Percentiles rank a stretch among this genome's conserved stretches.
Conservation (phyloP, 53 echinoderm and acorn worm genomes). For the Echinarachnius parma region DNA sequence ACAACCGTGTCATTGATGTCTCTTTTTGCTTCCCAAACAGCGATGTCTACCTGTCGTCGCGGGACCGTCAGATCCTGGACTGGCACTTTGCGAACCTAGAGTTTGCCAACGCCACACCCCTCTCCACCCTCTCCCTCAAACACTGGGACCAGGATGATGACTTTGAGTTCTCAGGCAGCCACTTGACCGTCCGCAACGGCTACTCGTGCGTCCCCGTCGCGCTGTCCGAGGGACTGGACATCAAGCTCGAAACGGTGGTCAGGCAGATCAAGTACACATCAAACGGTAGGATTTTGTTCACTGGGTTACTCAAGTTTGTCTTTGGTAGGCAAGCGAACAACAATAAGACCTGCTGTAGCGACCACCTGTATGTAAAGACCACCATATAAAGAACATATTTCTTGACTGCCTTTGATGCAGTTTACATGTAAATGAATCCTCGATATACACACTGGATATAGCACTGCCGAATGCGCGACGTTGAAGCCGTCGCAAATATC, state of each 20-base stretch:
- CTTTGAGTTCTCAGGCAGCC: slow-evolving; percentile 99
- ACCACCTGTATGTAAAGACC: no score
- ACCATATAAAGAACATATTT: no score
- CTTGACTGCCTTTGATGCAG: no score
- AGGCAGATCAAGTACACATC: slow-evolving; percentile 81
- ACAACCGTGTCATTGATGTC: no score
- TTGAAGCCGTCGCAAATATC: no score
- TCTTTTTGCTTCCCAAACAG: no score
- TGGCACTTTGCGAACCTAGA: slow-evolving; percentile 99
- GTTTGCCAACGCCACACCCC: slow-evolving; percentile 99
- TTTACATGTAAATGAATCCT: no score
- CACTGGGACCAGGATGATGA: slow-evolving; percentile 99
- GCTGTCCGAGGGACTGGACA: slow-evolving; percentile 90
- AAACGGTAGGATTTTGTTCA: slow-evolving; percentile 61
- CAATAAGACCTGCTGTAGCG: no score
- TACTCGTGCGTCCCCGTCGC: slow-evolving; percentile 98
- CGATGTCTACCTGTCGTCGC: slow-evolving; percentile 96
- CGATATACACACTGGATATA: no score
- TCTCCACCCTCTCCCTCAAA: slow-evolving; percentile 94
- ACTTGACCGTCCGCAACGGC: slow-evolving; percentile 92
- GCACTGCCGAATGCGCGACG: no score
- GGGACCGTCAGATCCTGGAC: slow-evolving; percentile 93
- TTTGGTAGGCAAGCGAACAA: no score
- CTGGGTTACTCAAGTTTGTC: no score
- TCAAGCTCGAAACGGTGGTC: slow-evolving; percentile 91